A percentile compares a stretch with the other conserved stretches of the same genome.
Evolutionary conservation across 2,797 vertebrate species (phyloP).

Genomic region (Betta splendens): DNA sequence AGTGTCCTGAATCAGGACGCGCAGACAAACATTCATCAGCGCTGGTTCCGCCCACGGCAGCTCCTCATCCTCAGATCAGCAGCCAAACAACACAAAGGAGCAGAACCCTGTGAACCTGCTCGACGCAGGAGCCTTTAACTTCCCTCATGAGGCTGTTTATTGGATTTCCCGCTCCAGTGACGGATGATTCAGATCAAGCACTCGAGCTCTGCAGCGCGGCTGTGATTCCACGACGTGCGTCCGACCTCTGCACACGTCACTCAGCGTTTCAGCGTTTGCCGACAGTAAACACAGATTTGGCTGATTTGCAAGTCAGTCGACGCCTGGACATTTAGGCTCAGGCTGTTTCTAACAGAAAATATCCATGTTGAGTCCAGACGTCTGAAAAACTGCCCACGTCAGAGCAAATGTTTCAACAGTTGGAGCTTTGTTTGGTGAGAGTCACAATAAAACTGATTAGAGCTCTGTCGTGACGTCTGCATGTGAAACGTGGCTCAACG

Average conservation of each 20-base stretch:
- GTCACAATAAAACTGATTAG: not conserved
- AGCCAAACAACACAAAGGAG: conserved; percentile 12
- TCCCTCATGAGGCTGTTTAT: conserved; percentile 19
- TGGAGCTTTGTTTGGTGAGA: not conserved
- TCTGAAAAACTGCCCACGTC: not conserved
- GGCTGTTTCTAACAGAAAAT: too few species aligned
- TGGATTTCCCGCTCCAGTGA: conserved; percentile 46
- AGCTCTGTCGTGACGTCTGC: too few species aligned
- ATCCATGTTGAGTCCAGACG: not conserved
- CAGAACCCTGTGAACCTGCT: conserved; percentile 25
- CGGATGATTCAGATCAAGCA: too few species aligned
- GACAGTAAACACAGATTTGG: not conserved
- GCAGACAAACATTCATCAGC: conserved; percentile 60
- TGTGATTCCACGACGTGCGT: not conserved
- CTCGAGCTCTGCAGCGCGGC: too few species aligned
- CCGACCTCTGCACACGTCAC: conserved; percentile 19
- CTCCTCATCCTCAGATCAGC: conserved; percentile 30
- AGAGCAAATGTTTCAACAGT: not conserved
- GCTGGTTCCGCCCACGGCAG: conserved; percentile 39
- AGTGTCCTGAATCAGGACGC: conserved; percentile 63
- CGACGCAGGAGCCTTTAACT: conserved; percentile 23
- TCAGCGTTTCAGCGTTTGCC: conserved; percentile 12
- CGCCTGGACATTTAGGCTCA: conserved; percentile 1
- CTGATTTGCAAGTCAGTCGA: not conserved
- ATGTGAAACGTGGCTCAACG: too few species aligned